These are phyloP conservation scores for Trachelus stipa DNA, from an alignment of 2,888 invertebrate species.

Conservation along the genomic window DNA sequence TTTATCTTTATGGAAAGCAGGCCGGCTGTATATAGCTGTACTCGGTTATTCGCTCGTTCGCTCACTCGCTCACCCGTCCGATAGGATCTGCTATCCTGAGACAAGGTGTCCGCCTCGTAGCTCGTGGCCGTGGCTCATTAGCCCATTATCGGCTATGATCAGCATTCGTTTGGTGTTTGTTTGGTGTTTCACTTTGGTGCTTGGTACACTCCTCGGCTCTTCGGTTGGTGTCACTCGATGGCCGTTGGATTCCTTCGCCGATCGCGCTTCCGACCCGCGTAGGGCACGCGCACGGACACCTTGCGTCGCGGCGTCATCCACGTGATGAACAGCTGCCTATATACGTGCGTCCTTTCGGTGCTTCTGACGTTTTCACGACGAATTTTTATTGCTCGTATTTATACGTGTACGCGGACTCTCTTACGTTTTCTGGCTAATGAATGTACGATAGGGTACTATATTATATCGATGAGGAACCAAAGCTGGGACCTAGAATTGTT, in stretches of 20 bases:
- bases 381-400: not conserved
- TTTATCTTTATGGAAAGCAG: not conserved
- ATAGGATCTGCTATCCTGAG: not conserved
- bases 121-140: conserved; percentile 53
- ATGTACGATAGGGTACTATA: not conserved
- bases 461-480: not conserved
- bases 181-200: conserved; percentile 3
- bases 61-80: not conserved
- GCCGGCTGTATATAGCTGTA: not conserved
- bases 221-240: not conserved
- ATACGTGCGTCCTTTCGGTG: not conserved
- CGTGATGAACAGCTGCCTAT: not conserved
- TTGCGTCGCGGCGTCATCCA: not conserved
- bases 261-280: not conserved
- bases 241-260: not conserved
- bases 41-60: conserved; percentile 3
- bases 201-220: not conserved
- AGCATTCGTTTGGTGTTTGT: conserved; percentile 50
- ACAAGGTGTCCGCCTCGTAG: not conserved
- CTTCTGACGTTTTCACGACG: not conserved
- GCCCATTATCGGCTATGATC: conserved; percentile 50
- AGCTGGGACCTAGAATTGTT: conserved; percentile 17
- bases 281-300: not conserved
- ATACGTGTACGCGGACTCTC: not conserved
- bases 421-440: not conserved